Conservation (phyloP, 2,113 vertebrate genomes). For the Columba janthina region DNA sequence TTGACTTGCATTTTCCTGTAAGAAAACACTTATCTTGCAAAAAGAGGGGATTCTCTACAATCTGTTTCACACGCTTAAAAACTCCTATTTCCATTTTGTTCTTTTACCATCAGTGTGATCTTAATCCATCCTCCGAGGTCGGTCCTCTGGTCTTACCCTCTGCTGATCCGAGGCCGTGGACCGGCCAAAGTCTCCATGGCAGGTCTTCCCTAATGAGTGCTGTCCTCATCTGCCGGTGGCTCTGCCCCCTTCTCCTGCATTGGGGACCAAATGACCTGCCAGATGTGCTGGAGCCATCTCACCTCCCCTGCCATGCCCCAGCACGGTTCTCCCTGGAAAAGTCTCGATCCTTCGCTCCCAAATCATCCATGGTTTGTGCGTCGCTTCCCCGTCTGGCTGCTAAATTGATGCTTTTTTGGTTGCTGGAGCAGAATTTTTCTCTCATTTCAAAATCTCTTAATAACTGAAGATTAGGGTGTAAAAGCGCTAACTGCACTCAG, state of each 20-base stretch:
- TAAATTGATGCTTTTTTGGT: background rate
- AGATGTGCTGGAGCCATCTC: background rate
- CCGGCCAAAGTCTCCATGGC: fast-evolving
- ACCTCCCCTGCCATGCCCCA: background rate
- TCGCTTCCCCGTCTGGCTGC: background rate
- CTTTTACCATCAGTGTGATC: background rate
- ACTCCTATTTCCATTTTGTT: background rate
- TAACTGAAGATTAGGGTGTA: conserved; percentile 33
- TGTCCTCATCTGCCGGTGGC: fast-evolving
- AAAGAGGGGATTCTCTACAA: background rate
- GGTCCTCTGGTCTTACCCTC: background rate
- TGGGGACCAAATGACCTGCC: background rate
- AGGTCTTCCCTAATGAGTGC: background rate
- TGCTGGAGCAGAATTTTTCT: conserved; percentile 17
- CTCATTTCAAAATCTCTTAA: conserved; percentile 18
- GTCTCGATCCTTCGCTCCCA: background rate
- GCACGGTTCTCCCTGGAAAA: background rate
- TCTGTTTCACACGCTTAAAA: background rate
- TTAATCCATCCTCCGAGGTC: background rate
- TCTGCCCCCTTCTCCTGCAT: background rate
- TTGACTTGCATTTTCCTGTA: conserved; percentile 8
- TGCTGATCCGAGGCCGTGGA: fast-evolving
- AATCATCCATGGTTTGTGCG: background rate
- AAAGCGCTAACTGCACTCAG: background rate
- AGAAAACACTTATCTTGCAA: conserved; percentile 31